Evolutionary conservation across 2,888 invertebrate genomes (phyloP).

Genomic region (Tachina lurida): DNA sequence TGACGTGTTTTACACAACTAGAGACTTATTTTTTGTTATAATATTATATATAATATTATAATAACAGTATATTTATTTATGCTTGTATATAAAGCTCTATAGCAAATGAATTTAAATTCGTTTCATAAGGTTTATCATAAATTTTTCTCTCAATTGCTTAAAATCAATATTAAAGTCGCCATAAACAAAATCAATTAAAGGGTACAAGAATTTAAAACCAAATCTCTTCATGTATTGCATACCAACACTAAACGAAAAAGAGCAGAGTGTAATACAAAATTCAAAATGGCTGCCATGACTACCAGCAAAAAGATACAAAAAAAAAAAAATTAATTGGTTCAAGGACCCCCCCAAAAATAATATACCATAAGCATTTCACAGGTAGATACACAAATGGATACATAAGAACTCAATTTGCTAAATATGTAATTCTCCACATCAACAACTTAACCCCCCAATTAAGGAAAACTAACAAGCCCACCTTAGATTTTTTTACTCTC

Average conservation of each 20-base stretch:
- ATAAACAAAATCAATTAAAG: neutral
- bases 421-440: neutral
- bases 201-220: conserved; percentile 12
- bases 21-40: too few relatives aligned
- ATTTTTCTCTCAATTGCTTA: neutral
- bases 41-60: too few relatives aligned
- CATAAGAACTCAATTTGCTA: neutral
- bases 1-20: too few relatives aligned
- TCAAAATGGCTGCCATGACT: conserved; percentile 58
- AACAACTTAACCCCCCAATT: neutral
- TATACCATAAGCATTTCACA: neutral
- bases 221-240: neutral
- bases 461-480: neutral
- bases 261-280: conserved; percentile 6
- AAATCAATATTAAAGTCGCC: conserved; percentile 20
- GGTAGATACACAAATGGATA: conserved; percentile 21
- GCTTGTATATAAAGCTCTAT: too few relatives aligned
- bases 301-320: conserved; percentile 12
- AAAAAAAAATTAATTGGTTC: conserved; percentile 31
- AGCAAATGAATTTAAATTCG: too few relatives aligned
- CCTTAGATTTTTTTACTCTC: neutral
- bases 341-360: conserved; percentile 32
- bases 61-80: too few relatives aligned
- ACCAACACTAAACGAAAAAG: neutral
- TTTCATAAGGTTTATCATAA: too few relatives aligned